A percentile compares a stretch with the other conserved stretches of the same genome.
phyloP scores from a whole-genome alignment of 2,888 invertebrate genomes.

The Psococerastis gibbosa region DNA sequence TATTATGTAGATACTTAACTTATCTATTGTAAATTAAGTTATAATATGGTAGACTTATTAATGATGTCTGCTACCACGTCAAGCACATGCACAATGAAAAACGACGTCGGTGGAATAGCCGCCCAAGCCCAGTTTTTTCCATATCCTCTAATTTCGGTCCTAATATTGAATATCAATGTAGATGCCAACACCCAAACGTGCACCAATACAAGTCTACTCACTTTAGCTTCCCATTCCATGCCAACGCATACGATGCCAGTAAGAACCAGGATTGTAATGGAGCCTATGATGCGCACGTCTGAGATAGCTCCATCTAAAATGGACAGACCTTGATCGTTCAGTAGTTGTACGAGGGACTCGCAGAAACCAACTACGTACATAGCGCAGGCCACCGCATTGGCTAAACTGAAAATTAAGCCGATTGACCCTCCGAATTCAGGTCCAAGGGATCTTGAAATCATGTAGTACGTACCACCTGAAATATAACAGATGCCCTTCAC shows the following conservation, averaged over 20 bases:
- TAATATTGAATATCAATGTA: too few species aligned
- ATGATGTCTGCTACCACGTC: too few species aligned
- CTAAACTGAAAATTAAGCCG: slow-evolving; percentile 87
- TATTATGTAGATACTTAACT: too few species aligned
- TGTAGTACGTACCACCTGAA: slow-evolving; percentile 91
- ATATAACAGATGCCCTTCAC: too few species aligned
- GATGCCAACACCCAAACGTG: slow-evolving; percentile 3
- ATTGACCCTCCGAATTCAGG: slow-evolving; percentile 96
- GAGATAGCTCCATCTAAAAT: slow-evolving; percentile 47
- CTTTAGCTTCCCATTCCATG: slow-evolving; percentile 95
- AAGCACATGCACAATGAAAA: too few species aligned
- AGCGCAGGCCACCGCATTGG: slow-evolving; percentile 90
- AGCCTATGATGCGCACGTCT: slow-evolving; percentile 68
- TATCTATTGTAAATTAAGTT: too few species aligned
- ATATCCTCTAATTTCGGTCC: too few species aligned
- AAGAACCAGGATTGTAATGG: slow-evolving; percentile 61
- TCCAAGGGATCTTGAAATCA: slow-evolving; percentile 92
- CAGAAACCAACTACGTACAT: slow-evolving; percentile 99
- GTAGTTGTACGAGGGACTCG: slow-evolving; percentile 62
- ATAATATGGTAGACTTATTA: too few species aligned
- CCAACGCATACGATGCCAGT: slow-evolving; percentile 82
- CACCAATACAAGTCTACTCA: slow-evolving; percentile 25
- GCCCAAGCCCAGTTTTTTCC: too few species aligned
- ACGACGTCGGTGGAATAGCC: too few species aligned
- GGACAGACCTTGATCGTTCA: slow-evolving; percentile 32